Base-by-base conservation (phyloP, 2,113 vertebrate species). In the Sander vitreus region DNA sequence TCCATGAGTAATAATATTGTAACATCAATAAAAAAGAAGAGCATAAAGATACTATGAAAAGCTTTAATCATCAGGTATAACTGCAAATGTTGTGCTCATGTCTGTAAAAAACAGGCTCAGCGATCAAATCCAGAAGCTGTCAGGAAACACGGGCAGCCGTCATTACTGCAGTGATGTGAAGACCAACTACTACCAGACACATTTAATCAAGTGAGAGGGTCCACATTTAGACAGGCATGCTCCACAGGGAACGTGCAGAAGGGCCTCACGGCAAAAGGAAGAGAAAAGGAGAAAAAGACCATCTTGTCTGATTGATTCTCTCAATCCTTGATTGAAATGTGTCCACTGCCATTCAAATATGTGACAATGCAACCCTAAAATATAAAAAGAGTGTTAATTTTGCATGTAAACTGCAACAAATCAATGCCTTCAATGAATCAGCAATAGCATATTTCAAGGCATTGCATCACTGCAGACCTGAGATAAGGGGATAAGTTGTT, bases 151-250 rank as follows among this genome's bases (percentile, higher is more conserved):
- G 73, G 90, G 90, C 91, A 75, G 75, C 78, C 70, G 80, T 67
- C 84, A 91, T 86, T 81, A 78, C 51, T 53, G 74, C 48, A 62
- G 73, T 80, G 84, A 88, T 81, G 84, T 91, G 89, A 88, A 87
- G 89, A 84, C 91, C 88, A 87, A 88, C 74, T 74, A 90, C 74
- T 85, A 84, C 85, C 92, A 90, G 92, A 93, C 91, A 93, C 86
- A 89, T 94, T 91, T 92, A 92, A 93, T 94, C 86, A 92, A 92
- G 90, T 78, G 77, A 82, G 89, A 88, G 78, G 89, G 85, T 89
- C 85, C 81, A 88, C 82, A 81, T 88, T 92, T 86, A 89, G 91
- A 92, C 91, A 90, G 88, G 73, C 83, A 64, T 23, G 66, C 80
- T 83, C 93, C 84, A 73, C 79, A 58, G 90, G 90, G 88, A 85